Conservation (phyloP, 2,113 vertebrate genomes). For the Bufo gargarizans region DNA sequence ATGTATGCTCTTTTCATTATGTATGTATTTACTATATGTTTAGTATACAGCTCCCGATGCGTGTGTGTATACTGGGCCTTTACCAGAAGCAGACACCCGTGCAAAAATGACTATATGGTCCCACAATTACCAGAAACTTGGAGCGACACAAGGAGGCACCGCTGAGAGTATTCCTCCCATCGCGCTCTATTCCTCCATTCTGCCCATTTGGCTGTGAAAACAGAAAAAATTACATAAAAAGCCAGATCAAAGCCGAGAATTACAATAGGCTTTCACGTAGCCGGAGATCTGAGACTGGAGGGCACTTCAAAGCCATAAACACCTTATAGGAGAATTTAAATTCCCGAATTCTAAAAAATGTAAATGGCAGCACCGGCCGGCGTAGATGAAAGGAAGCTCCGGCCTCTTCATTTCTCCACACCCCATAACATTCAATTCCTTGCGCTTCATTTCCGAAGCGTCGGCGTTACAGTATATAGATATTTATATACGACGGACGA, state of each 20-base stretch:
- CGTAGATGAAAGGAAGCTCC: constrained; percentile 33
- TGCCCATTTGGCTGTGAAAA: background rate
- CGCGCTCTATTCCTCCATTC: background rate
- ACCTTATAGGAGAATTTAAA: constrained; percentile 7
- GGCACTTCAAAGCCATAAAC: constrained; percentile 11
- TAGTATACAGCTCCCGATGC: too few relatives aligned
- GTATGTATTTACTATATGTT: too few relatives aligned
- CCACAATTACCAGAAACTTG: background rate
- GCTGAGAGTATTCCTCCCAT: background rate
- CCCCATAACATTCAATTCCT: background rate
- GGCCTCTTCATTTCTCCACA: background rate
- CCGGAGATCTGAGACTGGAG: background rate
- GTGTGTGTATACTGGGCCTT: too few relatives aligned
- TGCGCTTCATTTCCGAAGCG: background rate
- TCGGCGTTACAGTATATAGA: background rate
- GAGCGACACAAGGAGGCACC: background rate
- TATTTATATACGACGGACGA: background rate
- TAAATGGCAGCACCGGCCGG: background rate
- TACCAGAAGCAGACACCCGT: too few relatives aligned
- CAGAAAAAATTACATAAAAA: constrained; percentile 11
- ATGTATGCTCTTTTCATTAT: too few relatives aligned
- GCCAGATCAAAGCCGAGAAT: constrained; percentile 37
- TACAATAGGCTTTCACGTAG: constrained; percentile 27
- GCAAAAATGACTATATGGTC: background rate
- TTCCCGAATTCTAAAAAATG: background rate